These are phyloP conservation scores for Corbicula japonica DNA, from an alignment of 2,888 invertebrate genomes.

Conservation along the genomic window DNA sequence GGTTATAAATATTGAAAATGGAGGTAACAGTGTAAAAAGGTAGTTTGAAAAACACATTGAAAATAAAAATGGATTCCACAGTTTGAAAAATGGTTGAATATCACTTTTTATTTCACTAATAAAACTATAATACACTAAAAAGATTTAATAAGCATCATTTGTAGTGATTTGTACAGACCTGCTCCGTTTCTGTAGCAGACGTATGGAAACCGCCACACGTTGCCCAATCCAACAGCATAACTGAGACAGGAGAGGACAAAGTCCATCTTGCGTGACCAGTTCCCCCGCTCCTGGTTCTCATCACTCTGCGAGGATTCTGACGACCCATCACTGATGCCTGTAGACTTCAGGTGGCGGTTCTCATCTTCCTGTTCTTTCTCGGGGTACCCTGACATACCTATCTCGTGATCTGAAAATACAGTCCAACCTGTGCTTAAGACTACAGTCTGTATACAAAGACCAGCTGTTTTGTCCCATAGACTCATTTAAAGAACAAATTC, in stretches of 20 bases:
- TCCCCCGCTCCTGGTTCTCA: slow-evolving; percentile 69
- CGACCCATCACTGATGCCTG: slow-evolving; percentile 44
- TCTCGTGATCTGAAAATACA: slow-evolving; percentile 15
- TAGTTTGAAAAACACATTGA: neutral
- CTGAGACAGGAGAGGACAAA: slow-evolving; percentile 73
- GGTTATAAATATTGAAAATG: neutral
- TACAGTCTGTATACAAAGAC: too few species aligned
- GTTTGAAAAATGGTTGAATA: neutral
- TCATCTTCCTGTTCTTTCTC: slow-evolving; percentile 42
- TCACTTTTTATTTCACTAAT: neutral
- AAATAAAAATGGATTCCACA: neutral
- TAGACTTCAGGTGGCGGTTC: slow-evolving; percentile 45
- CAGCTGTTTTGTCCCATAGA: too few species aligned
- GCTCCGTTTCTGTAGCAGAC: slow-evolving; percentile 76
- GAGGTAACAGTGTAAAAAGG: neutral
- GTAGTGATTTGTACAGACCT: slow-evolving; percentile 52
- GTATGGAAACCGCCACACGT: slow-evolving; percentile 76
- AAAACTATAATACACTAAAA: neutral
- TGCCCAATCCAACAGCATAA: slow-evolving; percentile 75
- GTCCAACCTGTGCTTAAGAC: too few species aligned
- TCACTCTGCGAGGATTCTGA: slow-evolving; percentile 56
- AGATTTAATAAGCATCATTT: neutral
- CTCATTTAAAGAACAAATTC: too few species aligned
- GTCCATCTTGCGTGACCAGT: slow-evolving; percentile 74
- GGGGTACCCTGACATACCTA: slow-evolving; percentile 28